These are phyloP conservation scores for Hololepta plana DNA, from an alignment of 2,888 invertebrate species.

Conservation along the genomic window DNA sequence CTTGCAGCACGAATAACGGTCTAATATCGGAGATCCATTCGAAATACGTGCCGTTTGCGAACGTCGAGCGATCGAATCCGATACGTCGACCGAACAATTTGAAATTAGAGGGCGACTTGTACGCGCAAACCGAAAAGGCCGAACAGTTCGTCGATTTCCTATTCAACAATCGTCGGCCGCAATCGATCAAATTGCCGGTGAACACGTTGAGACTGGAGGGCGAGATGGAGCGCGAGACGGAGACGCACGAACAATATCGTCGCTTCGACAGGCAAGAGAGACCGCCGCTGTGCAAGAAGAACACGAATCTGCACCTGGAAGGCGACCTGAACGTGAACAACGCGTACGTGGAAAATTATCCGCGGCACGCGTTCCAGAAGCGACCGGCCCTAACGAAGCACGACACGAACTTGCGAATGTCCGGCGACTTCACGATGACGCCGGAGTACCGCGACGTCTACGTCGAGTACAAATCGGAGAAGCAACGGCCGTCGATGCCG, in stretches of 20 bases:
- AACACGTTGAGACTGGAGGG: conserved; percentile 20
- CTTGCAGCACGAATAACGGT: conserved; percentile 15
- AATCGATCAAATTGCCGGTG: too few relatives aligned
- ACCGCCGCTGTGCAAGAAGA: conserved; percentile 25
- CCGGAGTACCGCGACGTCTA: conserved; percentile 28
- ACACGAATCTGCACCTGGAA: conserved; percentile 30
- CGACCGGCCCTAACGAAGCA: conserved; percentile 26
- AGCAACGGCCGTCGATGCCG: conserved; percentile 16
- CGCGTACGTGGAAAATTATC: conserved; percentile 26
- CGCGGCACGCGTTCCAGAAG: conserved; percentile 25
- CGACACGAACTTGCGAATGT: conserved; percentile 29
- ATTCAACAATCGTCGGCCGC: conserved; percentile 25
- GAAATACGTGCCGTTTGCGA: conserved; percentile 21
- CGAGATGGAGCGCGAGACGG: conserved; percentile 28
- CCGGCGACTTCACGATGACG: conserved; percentile 27
- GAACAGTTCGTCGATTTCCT: conserved; percentile 29
- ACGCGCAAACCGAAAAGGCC: conserved; percentile 27
- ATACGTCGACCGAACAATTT: conserved; percentile 27
- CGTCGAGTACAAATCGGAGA: conserved; percentile 18
- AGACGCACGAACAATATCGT: conserved; percentile 30
- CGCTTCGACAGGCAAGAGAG: conserved; percentile 27
- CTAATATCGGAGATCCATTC: conserved; percentile 22
- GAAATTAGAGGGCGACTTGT: conserved; percentile 32
- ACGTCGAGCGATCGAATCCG: conserved; percentile 21
- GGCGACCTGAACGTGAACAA: conserved; percentile 25